phyloP scores from a whole-genome alignment of 2,888 invertebrate genomes.

The Drosophila incognita region DNA sequence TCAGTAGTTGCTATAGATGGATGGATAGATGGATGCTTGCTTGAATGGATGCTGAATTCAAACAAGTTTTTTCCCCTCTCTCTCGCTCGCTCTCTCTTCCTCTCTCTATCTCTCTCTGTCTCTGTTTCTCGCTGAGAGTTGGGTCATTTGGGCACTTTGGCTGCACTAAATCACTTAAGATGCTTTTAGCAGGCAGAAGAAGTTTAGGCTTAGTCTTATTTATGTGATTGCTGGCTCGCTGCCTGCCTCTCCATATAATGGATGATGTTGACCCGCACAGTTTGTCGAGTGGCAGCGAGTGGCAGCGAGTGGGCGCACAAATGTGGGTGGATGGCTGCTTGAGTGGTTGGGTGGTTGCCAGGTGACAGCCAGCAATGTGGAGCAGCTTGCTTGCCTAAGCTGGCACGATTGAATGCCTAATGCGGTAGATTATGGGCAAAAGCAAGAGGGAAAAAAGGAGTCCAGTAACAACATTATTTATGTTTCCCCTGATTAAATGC shows the following conservation, averaged over 20 bases:
- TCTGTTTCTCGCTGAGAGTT: background rate
- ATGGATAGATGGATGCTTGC: slow-evolving; percentile 23
- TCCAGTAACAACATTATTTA: slow-evolving; percentile 7
- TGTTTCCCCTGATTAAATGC: slow-evolving; percentile 21
- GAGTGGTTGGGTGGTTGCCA: slow-evolving; percentile 40
- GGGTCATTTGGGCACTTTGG: slow-evolving; percentile 49
- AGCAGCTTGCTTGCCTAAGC: slow-evolving; percentile 41
- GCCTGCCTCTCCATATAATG: slow-evolving; percentile 53
- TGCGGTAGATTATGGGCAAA: slow-evolving; percentile 65
- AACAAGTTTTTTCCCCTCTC: slow-evolving; percentile 51
- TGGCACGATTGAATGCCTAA: slow-evolving; percentile 74
- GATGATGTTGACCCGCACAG: slow-evolving; percentile 76
- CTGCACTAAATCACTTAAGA: slow-evolving; percentile 80
- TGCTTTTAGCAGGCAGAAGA: slow-evolving; percentile 77
- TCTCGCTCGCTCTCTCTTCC: background rate
- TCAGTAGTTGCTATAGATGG: slow-evolving; percentile 41
- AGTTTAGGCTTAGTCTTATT: slow-evolving; percentile 77
- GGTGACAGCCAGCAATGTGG: slow-evolving; percentile 63
- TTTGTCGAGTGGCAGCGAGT: slow-evolving; percentile 24
- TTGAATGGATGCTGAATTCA: slow-evolving; percentile 47
- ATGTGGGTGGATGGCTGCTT: slow-evolving; percentile 18
- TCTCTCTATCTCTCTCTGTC: background rate
- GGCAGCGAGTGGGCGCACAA: slow-evolving; percentile 22
- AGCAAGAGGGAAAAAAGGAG: background rate
- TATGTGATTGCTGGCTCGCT: slow-evolving; percentile 56